These are phyloP conservation scores for Amazona vittata DNA, from an alignment of 2,113 vertebrate species.

Conservation along the genomic window DNA sequence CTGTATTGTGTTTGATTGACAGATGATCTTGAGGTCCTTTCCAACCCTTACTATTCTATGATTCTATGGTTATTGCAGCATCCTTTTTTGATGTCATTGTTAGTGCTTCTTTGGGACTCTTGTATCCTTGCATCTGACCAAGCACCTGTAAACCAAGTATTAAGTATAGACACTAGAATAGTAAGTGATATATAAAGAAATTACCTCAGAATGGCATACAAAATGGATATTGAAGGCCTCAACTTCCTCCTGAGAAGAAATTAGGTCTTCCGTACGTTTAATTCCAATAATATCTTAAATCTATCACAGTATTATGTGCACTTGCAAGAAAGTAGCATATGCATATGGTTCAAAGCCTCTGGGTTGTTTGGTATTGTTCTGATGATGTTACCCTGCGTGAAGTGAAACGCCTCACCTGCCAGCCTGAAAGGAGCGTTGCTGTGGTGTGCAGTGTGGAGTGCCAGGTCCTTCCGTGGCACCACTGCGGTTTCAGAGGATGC, in stretches of 20 bases:
- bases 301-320: background rate
- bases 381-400: background rate
- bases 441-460: background rate
- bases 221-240: background rate
- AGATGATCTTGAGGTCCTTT: background rate
- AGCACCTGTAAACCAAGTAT: background rate
- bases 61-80: background rate
- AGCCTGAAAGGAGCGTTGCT: accelerated
- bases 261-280: background rate
- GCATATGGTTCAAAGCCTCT: background rate
- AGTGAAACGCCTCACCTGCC: background rate
- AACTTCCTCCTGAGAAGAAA: background rate
- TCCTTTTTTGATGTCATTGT: background rate
- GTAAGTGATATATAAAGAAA: background rate
- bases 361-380: background rate
- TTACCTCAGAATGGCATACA: background rate
- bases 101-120: background rate
- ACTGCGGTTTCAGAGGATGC: background rate
- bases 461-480: background rate
- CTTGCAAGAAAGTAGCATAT: accelerated
- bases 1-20: accelerated
- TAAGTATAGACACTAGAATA: background rate
- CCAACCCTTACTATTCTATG: too few relatives aligned
- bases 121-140: background rate
- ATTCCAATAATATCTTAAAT: background rate